These are phyloP conservation scores for Achatina immaculata DNA, from an alignment of 1,140 invertebrate genomes.

Conservation along the genomic window DNA sequence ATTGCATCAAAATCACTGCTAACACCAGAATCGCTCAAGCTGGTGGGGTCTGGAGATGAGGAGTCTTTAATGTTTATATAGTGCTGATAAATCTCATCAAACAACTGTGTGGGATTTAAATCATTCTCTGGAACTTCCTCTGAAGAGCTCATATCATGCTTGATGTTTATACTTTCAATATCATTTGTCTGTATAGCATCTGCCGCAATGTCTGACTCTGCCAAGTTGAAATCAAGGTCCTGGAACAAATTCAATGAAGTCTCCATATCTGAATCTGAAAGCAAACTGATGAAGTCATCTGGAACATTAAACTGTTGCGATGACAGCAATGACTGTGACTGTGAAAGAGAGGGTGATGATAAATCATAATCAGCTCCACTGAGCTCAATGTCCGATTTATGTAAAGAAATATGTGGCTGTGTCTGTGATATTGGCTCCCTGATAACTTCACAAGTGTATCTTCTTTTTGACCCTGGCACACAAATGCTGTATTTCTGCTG, in stretches of 20 bases:
- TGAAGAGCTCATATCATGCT: conserved; percentile 33
- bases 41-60: conserved; percentile 15
- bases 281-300: conserved; percentile 13
- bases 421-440: neutral
- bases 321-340: neutral
- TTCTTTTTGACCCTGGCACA: conserved; percentile 3
- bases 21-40: conserved; percentile 50
- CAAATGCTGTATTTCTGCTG: neutral
- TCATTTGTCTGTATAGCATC: neutral
- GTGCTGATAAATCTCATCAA: conserved; percentile 26
- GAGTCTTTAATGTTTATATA: conserved; percentile 27
- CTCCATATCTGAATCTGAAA: conserved; percentile 33
- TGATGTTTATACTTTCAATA: neutral
- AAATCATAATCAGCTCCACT: neutral
- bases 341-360: neutral
- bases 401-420: neutral
- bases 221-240: conserved; percentile 2
- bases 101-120: conserved; percentile 30
- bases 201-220: neutral
- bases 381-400: neutral
- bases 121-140: conserved; percentile 25
- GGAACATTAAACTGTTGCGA: neutral
- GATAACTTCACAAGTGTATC: neutral
- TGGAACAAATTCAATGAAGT: conserved; percentile 25
- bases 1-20: conserved; percentile 52